Base-by-base conservation (phyloP, 1,140 invertebrate genomes). In the Neodiprion lecontei region DNA sequence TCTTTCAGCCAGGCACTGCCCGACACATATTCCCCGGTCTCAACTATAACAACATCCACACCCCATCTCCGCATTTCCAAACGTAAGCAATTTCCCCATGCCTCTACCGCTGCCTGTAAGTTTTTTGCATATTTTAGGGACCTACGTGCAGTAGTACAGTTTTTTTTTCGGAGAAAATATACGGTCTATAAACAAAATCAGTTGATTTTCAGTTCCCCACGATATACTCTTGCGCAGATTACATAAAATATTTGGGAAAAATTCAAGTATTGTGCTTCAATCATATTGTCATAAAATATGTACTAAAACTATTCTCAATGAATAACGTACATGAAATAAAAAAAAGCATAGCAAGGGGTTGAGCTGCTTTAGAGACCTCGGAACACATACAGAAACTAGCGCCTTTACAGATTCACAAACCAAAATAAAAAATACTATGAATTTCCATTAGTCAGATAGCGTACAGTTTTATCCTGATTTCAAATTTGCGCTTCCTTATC, bases 21-120 rank as follows among this genome's bases (percentile, higher is more conserved):
- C 9, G 94, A 92, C 1, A 94, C 91, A 78, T 93, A 94, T 86
- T 95, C 93, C 68, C 95, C 94, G 53, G 96, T 95, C 79, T 96
- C 95, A 68, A 97, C 94, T 17, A 96, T 91, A 66, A 94, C 87
- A 79, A 94, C 90, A 90, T 96, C 91, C 77, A 94, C 91, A 79
- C 93, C 90, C 82, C 94, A 91, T 75, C 91, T 91, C 79, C 93
- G 92, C 88, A 97, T 93, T 88, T 97, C 96, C 76, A 95, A 89
- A 70, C 95, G 90, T 40, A 97, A 88, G 80, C 95, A 96, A 67
- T 94, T 92, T 40, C 93, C 93, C 83, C 95, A 93, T 3, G 94
- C 93, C 83, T 96, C 94, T 1, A 97, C 87, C 1, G 93, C 96
- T 76, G 94, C 94, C 82, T 94, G 87, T 17, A 91, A 70, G 76